A percentile compares a stretch with the other conserved stretches of the same genome.
Evolutionary conservation across 2,888 invertebrate species (phyloP).

Genomic region (Lampropteryx suffumata): DNA sequence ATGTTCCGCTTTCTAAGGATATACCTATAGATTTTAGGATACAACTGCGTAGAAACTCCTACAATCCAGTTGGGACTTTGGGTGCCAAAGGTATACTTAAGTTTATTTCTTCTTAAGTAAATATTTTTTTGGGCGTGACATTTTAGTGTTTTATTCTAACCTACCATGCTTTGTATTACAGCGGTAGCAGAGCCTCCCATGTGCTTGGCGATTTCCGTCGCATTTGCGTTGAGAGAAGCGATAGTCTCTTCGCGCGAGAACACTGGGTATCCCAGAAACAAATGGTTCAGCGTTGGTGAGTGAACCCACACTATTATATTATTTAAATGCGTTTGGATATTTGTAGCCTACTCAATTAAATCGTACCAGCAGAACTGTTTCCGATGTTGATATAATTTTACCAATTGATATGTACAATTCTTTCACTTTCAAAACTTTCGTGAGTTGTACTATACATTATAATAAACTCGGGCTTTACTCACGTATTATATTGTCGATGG

Average conservation of each 20-base stretch:
- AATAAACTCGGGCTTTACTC: too few species aligned
- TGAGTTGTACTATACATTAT: too few species aligned
- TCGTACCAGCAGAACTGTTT: too few species aligned
- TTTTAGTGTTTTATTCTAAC: too few species aligned
- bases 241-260: slow-evolving; percentile 84
- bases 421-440: too few species aligned
- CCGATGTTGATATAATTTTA: too few species aligned
- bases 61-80: slow-evolving; percentile 81
- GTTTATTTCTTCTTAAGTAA: too few species aligned
- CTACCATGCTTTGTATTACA: slow-evolving; percentile 34
- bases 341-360: too few species aligned
- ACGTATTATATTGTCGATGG: too few species aligned
- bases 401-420: too few species aligned
- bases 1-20: slow-evolving; percentile 88
- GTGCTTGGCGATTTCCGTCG: slow-evolving; percentile 69
- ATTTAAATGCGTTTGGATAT: too few species aligned
- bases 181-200: slow-evolving; percentile 80
- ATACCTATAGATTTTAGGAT: slow-evolving; percentile 90
- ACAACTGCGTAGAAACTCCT: slow-evolving; percentile 84
- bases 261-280: slow-evolving; percentile 72
- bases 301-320: too few species aligned
- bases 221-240: slow-evolving; percentile 85
- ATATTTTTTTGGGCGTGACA: background rate
- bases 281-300: slow-evolving; percentile 85
- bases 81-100: slow-evolving; percentile 62